Evolutionary conservation across 1,140 invertebrate species (phyloP).

Genomic region (Musca domestica): DNA sequence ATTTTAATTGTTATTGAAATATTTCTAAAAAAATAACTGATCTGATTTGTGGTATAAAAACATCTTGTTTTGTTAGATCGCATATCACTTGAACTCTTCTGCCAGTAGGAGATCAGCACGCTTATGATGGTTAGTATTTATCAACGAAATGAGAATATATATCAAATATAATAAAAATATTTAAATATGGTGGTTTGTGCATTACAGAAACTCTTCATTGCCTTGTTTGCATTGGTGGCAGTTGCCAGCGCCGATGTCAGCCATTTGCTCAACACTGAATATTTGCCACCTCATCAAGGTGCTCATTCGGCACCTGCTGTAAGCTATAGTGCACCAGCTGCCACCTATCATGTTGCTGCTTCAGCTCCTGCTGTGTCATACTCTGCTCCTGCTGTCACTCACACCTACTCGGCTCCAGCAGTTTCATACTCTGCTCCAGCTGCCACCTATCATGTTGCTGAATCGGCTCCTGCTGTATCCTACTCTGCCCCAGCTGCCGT

Average conservation of each 20-base stretch:
- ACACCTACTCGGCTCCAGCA: no score
- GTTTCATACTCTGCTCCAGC: not conserved
- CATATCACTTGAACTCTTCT: slow-evolving; percentile 47
- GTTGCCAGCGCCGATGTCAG: slow-evolving; percentile 42
- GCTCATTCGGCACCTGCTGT: no score
- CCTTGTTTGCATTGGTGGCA: slow-evolving; percentile 45
- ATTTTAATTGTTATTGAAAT: no score
- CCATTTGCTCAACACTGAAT: slow-evolving; percentile 32
- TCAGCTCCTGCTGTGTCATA: not conserved
- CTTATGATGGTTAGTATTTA: slow-evolving; percentile 41
- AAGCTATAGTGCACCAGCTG: no score
- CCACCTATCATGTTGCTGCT: not conserved
- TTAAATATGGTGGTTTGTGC: slow-evolving; percentile 38
- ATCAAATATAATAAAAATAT: not conserved
- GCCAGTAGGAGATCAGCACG: slow-evolving; percentile 41
- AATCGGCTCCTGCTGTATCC: no score
- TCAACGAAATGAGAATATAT: not conserved
- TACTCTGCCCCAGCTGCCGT: slow-evolving; percentile 8
- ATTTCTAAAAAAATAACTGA: no score
- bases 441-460: no score
- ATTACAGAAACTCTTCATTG: slow-evolving; percentile 44
- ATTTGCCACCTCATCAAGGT: slow-evolving; percentile 25
- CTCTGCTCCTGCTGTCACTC: no score
- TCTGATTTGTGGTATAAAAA: no score
- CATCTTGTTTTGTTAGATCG: not conserved